These are phyloP conservation scores for Ormyrus labotus DNA, from an alignment of 2,888 invertebrate species.

Conservation along the genomic window DNA sequence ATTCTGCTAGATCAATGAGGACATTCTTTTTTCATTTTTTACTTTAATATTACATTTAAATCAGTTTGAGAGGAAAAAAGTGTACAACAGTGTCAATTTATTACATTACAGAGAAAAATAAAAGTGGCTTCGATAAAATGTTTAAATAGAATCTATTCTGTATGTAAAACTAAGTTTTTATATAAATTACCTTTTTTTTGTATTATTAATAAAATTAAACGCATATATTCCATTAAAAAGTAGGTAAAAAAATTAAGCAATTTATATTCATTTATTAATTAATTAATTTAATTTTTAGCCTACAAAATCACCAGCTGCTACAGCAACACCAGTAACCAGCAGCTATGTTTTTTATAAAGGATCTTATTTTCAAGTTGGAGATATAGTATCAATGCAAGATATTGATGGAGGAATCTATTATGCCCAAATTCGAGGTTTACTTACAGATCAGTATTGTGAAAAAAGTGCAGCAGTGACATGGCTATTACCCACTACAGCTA, in stretches of 20 bases:
- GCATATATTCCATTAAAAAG: no score
- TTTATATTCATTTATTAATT: neutral
- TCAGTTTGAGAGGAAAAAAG: no score
- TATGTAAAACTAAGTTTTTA: neutral
- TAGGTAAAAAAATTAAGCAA: no score
- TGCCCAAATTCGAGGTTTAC: constrained; percentile 91
- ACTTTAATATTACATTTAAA: neutral
- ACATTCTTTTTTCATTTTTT: neutral
- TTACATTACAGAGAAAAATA: no score
- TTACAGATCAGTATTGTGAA: constrained; percentile 94
- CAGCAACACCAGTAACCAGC: constrained; percentile 88
- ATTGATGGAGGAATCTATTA: constrained; percentile 87
- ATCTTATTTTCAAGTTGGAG: constrained; percentile 91
- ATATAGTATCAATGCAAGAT: constrained; percentile 91
- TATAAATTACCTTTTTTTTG: neutral
- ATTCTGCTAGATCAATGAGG: no score
- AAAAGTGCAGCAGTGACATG: constrained; percentile 95
- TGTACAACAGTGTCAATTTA: no score
- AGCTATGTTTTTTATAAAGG: constrained; percentile 88
- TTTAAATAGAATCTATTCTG: neutral
- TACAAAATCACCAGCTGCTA: constrained; percentile 87
- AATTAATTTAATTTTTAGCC: constrained; percentile 75
- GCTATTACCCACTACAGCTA: constrained; percentile 90
- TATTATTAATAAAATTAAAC: neutral
- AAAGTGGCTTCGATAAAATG: no score